These are phyloP conservation scores for Amblyjoppa proteus DNA, from an alignment of 2,888 invertebrate species.

Conservation along the genomic window DNA sequence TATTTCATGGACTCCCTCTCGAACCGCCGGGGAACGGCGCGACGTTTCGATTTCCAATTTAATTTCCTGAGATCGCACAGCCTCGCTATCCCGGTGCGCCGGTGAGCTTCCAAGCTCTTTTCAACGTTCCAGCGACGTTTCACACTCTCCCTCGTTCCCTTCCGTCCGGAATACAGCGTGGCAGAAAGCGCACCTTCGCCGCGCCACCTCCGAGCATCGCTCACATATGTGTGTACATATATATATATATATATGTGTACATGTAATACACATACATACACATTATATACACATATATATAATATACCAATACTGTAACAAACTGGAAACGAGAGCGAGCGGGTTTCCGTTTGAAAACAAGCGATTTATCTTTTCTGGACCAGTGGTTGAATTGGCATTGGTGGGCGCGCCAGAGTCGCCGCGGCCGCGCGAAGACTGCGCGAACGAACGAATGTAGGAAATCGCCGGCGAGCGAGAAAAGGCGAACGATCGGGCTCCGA, in stretches of 20 bases:
- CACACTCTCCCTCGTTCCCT: neutral
- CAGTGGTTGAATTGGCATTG: conserved; percentile 78
- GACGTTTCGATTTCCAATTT: conserved; percentile 69
- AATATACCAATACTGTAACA: conserved; percentile 13
- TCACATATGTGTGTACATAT: neutral
- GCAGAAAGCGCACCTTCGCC: conserved; percentile 48
- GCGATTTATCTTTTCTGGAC: conserved; percentile 82
- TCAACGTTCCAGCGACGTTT: conserved; percentile 50
- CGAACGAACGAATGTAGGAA: conserved; percentile 36
- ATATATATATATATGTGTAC: neutral
- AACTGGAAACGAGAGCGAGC: conserved; percentile 47
- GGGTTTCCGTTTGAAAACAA: conserved; percentile 78
- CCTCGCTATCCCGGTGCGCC: conserved; percentile 1
- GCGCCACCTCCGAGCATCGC: conserved; percentile 30
- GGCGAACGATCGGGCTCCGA: conserved; percentile 35
- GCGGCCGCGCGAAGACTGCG: conserved; percentile 7
- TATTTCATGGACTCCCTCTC: conserved; percentile 59
- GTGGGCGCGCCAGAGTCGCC: conserved; percentile 54
- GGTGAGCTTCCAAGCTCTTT: conserved; percentile 50
- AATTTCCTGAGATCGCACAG: conserved; percentile 66
- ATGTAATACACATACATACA: conserved; percentile 1
- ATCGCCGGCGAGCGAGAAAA: conserved; percentile 9
- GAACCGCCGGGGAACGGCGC: conserved; percentile 61
- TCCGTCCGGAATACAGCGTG: conserved; percentile 57
- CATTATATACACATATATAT: neutral